Evolutionary conservation across 2,797 vertebrate genomes (phyloP), one percentile per base, ranked within the genome.

Genomic region (Chrosomus eos): DNA sequence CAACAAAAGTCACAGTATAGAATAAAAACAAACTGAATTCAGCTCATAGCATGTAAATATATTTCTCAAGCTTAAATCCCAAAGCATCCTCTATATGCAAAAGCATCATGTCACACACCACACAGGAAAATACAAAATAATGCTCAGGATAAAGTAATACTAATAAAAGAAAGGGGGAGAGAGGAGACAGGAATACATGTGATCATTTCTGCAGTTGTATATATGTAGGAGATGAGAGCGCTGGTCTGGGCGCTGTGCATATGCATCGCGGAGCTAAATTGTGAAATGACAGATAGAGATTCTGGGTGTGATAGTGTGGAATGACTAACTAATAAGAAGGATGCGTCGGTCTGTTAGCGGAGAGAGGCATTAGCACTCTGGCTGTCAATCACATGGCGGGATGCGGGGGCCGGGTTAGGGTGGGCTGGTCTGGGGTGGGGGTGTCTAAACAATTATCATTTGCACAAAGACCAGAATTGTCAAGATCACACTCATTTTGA

Each of bases 321-420:
- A 95, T 96, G 95, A 95, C 95, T 95, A 96, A 96, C 94, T 95
- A 95, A 96, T 95, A 93, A 94, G 95, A 94, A 94, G 94, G 94
- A 94, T 93, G 94, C 94, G 94, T 92, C 95, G 94, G 95, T 94
- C 95, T 94, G 94, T 94, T 94, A 94, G 93, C 93, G 91, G 94
- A 94, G 93, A 95, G 92, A 95, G 93, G 93, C 94, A 95, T 94
- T 94, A 94, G 94, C 94, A 94, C 93, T 93, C 94, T 94, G 68
- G 68, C 94, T 94, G 94, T 95, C 94, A 95, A 96, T 96, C 95
- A 95, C 92, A 94, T 94, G 92, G 92, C 91, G 93, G 72, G 71
- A 83, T 75, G 94, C 93, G 95, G 94, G 91, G 93, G 93, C 93
- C 92, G 93, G 94, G 94, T 93, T 95, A 23, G 73, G 82, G 38